A percentile compares a stretch with the other conserved stretches of the same genome.
Evolutionary conservation across 2,113 vertebrate genomes (phyloP).

Genomic region (Buteo buteo): DNA sequence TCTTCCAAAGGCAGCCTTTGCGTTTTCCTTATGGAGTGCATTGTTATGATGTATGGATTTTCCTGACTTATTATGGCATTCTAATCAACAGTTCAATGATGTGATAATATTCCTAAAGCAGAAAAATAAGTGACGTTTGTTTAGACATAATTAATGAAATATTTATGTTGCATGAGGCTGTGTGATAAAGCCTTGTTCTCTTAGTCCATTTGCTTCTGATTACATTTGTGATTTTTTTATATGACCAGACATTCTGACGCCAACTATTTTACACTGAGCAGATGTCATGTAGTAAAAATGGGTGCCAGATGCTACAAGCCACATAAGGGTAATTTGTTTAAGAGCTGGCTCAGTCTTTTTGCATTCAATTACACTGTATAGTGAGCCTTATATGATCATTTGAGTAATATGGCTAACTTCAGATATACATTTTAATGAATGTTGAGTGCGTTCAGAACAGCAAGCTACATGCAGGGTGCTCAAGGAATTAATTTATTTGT

Average conservation of each 20-base stretch:
- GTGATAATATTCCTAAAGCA: constrained; percentile 77
- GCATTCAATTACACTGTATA: constrained; percentile 78
- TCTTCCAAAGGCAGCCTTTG: constrained; percentile 7
- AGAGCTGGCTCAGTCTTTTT: constrained; percentile 78
- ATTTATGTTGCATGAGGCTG: constrained; percentile 77
- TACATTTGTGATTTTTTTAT: constrained; percentile 81
- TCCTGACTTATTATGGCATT: constrained; percentile 70
- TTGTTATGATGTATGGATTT: constrained; percentile 61
- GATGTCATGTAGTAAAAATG: constrained; percentile 82
- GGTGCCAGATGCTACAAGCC: constrained; percentile 81
- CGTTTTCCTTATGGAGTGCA: constrained; percentile 25
- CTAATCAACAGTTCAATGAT: constrained; percentile 72
- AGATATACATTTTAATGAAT: constrained; percentile 72
- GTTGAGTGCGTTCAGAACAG: constrained; percentile 53
- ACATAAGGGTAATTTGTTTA: constrained; percentile 83
- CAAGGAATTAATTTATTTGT: constrained; percentile 67
- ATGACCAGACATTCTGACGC: constrained; percentile 84
- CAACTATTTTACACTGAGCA: constrained; percentile 82
- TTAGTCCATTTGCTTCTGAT: constrained; percentile 79
- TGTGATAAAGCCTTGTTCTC: constrained; percentile 78
- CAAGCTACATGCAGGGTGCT: constrained; percentile 21
- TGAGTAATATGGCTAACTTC: constrained; percentile 75
- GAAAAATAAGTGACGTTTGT: constrained; percentile 79
- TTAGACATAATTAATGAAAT: constrained; percentile 82
- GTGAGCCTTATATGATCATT: constrained; percentile 72